Evolutionary conservation across 2,113 vertebrate genomes (phyloP).

Genomic region (Pseudolaguvia tuberculata): DNA sequence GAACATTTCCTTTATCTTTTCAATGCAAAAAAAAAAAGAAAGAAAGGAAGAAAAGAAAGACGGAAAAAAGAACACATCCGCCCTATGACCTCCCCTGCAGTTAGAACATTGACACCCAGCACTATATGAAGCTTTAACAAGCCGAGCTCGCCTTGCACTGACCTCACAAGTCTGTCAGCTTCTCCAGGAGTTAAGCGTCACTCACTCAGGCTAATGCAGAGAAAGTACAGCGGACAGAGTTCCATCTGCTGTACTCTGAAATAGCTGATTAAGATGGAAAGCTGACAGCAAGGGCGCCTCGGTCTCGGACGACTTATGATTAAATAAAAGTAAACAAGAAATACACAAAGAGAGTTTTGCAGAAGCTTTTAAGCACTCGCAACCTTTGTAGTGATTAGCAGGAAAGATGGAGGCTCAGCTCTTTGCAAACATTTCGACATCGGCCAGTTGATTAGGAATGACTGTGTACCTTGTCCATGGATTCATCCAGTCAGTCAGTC

Average conservation of each 20-base stretch:
- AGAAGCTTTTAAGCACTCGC: conserved; percentile 20
- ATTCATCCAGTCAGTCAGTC: neutral
- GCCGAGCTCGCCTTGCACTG: neutral
- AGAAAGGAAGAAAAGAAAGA: neutral
- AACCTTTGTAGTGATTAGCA: conserved; percentile 23
- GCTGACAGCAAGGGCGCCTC: conserved; percentile 56
- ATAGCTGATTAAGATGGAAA: conserved; percentile 70
- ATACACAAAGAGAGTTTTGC: conserved; percentile 7
- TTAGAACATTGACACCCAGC: conserved; percentile 10
- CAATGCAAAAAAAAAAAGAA: conserved; percentile 1
- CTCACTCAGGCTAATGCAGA: conserved; percentile 46
- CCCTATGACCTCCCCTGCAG: conserved; percentile 11
- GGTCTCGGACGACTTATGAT: conserved; percentile 59
- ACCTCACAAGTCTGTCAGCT: conserved; percentile 30
- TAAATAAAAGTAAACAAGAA: conserved; percentile 48
- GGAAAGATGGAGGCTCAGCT: neutral
- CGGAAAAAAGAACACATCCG: conserved; percentile 18
- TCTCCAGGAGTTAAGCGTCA: conserved; percentile 43
- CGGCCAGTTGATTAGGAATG: conserved; percentile 10
- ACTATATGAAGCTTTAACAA: conserved; percentile 29
- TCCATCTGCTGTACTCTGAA: conserved; percentile 63
- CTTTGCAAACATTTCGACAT: conserved; percentile 11
- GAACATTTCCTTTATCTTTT: neutral
- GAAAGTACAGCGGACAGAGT: conserved; percentile 57
- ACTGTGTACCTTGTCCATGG: neutral